A percentile compares a stretch with the other conserved stretches of the same genome.
Evolutionary conservation across 2,797 vertebrate species (phyloP).

Genomic region (Fratercula arctica): DNA sequence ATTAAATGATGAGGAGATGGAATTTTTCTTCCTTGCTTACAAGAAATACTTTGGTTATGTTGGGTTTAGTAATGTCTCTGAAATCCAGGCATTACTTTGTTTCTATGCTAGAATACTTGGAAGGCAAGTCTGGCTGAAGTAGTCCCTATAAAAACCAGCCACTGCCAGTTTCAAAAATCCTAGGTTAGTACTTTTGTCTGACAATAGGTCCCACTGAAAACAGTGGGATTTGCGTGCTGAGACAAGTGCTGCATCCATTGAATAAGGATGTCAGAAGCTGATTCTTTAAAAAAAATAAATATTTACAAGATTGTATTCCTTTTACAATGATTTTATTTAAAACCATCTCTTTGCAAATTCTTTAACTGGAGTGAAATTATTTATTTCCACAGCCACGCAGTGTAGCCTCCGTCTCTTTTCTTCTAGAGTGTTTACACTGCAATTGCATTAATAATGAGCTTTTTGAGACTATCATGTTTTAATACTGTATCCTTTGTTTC

Average conservation of each 20-base stretch:
- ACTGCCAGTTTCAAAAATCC: background rate
- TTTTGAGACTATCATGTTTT: background rate
- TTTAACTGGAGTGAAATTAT: background rate
- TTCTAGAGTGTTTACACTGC: background rate
- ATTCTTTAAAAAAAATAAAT: background rate
- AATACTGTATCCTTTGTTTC: background rate
- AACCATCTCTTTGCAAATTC: background rate
- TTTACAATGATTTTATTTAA: background rate
- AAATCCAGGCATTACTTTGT: background rate
- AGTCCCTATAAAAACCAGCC: background rate
- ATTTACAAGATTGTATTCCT: background rate
- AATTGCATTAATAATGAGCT: background rate
- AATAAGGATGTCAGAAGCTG: background rate
- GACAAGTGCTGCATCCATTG: background rate
- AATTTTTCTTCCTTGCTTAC: background rate
- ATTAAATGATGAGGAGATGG: background rate
- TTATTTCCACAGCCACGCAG: background rate
- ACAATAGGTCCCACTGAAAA: constrained; percentile 9
- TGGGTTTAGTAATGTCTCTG: background rate
- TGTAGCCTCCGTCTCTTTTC: background rate
- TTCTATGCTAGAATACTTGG: background rate
- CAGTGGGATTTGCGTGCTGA: background rate
- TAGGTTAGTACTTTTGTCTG: background rate
- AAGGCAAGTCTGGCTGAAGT: background rate
- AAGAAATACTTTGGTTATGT: background rate